Conservation (phyloP, 2,113 vertebrate species). For the Salvelinus fontinalis region DNA sequence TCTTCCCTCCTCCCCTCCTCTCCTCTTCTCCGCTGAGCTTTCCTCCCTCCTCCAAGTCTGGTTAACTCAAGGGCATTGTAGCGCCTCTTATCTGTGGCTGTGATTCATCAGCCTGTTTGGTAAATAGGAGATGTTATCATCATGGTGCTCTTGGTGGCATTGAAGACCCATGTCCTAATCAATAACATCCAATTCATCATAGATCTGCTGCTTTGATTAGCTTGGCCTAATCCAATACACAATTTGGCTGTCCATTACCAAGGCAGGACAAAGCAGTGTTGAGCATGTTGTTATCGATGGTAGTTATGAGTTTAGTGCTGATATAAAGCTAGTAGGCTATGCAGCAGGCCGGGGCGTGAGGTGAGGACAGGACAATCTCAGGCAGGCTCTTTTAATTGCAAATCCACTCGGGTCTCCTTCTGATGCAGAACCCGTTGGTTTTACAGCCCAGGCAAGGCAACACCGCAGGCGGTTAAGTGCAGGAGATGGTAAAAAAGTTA, state of each 20-base stretch:
- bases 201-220: conserved; percentile 74
- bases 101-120: conserved; percentile 68
- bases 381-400: conserved; percentile 60
- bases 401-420: conserved; percentile 44
- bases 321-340: conserved; percentile 37
- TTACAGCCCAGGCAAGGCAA: conserved; percentile 23
- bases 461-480: conserved; percentile 28
- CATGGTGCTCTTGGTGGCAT: conserved; percentile 57
- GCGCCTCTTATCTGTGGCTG: conserved; percentile 59
- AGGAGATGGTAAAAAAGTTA: conserved; percentile 5
- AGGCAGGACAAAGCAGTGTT: conserved; percentile 54
- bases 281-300: conserved; percentile 53
- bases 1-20: neutral
- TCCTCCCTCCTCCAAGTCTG: neutral
- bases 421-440: conserved; percentile 37
- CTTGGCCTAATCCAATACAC: conserved; percentile 68
- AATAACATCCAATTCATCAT: conserved; percentile 75
- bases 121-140: conserved; percentile 80
- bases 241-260: conserved; percentile 65
- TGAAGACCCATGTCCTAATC: conserved; percentile 74
- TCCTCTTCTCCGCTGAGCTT: too few relatives aligned
- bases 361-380: conserved; percentile 37
- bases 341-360: neutral
- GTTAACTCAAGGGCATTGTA: conserved; percentile 70
- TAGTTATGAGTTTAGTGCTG: conserved; percentile 57